Percentiles rank a stretch among this genome's conserved stretches.
Evolutionary conservation across 2,797 vertebrate genomes (phyloP).

Genomic region (Myioborus miniatus): DNA sequence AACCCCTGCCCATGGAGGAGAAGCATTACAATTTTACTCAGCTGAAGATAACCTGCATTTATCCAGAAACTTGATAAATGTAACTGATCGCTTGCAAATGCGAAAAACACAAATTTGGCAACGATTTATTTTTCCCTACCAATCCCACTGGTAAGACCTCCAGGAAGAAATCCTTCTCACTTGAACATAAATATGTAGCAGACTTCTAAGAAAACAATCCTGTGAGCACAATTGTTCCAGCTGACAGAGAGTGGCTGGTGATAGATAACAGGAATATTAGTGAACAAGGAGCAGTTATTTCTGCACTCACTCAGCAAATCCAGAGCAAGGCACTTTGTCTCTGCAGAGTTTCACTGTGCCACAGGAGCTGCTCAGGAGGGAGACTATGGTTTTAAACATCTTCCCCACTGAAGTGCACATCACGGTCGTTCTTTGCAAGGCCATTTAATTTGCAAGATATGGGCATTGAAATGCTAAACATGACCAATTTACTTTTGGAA

Average conservation of each 20-base stretch:
- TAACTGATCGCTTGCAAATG: slow-evolving; percentile 14
- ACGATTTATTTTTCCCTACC: not conserved
- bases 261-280: not conserved
- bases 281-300: not conserved
- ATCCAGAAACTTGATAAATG: slow-evolving; percentile 16
- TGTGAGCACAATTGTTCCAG: not conserved
- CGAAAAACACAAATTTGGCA: not conserved
- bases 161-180: not conserved
- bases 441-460: not conserved
- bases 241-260: not conserved
- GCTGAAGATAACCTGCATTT: not conserved
- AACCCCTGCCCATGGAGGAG: not conserved
- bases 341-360: not conserved
- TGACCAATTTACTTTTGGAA: not conserved
- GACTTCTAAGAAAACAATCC: not conserved
- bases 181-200: not conserved
- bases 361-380: not conserved
- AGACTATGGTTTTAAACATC: not conserved
- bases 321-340: not conserved
- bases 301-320: not conserved
- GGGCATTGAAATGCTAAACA: not conserved
- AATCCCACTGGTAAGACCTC: not conserved
- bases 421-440: not conserved
- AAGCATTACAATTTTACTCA: not conserved
- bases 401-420: not conserved